Evolutionary conservation across 2,888 invertebrate species (phyloP).

Genomic region (Ctena decussata): DNA sequence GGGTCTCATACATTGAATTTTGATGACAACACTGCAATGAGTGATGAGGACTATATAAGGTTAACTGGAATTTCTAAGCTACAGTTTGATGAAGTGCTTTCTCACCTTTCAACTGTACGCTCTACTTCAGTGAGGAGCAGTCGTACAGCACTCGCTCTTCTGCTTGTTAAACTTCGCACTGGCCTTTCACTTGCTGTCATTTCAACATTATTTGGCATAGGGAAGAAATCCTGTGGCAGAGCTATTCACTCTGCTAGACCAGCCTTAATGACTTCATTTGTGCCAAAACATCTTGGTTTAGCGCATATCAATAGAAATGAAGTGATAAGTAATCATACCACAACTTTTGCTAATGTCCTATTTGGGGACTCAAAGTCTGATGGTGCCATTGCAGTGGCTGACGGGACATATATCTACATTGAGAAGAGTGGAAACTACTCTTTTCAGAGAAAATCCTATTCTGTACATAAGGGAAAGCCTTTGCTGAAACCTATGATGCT

Average conservation of each 20-base stretch:
- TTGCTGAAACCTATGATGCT: constrained; percentile 61
- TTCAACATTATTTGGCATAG: constrained; percentile 49
- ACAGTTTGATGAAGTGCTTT: constrained; percentile 46
- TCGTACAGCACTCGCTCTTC: constrained; percentile 48
- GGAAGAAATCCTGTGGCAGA: constrained; percentile 44
- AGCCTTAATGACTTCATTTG: constrained; percentile 38
- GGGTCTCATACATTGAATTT: constrained; percentile 26
- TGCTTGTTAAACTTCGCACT: constrained; percentile 43
- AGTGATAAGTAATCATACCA: constrained; percentile 50
- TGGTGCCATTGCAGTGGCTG: constrained; percentile 44
- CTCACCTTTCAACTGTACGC: constrained; percentile 13
- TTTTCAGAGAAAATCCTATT: constrained; percentile 50
- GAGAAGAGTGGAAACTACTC: constrained; percentile 46
- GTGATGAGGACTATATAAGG: constrained; percentile 2
- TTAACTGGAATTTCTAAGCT: constrained; percentile 32
- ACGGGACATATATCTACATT: constrained; percentile 62
- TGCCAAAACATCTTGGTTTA: constrained; percentile 42
- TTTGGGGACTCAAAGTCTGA: constrained; percentile 23
- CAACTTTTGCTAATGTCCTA: constrained; percentile 44
- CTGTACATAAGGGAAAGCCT: constrained; percentile 53
- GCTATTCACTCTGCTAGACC: constrained; percentile 44
- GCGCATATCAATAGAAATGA: constrained; percentile 29
- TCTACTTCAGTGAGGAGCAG: constrained; percentile 29
- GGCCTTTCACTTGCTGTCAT: constrained; percentile 46
- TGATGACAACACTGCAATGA: constrained; percentile 31